These are phyloP conservation scores for Ctenopoma kingsleyae DNA, from an alignment of 2,797 vertebrate species.

Conservation along the genomic window DNA sequence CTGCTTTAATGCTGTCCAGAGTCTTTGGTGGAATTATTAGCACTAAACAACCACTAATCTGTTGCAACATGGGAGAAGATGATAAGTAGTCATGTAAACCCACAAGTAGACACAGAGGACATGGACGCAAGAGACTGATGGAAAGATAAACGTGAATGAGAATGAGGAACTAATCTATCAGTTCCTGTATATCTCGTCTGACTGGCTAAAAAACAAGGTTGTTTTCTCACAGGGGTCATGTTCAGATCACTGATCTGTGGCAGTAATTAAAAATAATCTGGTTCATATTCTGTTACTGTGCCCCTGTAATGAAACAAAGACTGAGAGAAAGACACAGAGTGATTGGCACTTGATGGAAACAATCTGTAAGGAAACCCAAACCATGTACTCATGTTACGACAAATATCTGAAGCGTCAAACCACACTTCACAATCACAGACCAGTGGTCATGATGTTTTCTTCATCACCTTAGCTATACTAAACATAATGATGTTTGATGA, in stretches of 20 bases:
- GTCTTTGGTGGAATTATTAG: slow-evolving; percentile 49
- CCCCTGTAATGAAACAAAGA: slow-evolving; percentile 28
- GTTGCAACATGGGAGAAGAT: slow-evolving; percentile 53
- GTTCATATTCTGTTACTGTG: slow-evolving; percentile 49
- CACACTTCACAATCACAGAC: not conserved
- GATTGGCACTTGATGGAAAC: slow-evolving; percentile 75
- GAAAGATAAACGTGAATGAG: slow-evolving; percentile 41
- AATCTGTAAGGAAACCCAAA: slow-evolving; percentile 73
- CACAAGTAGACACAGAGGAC: slow-evolving; percentile 34
- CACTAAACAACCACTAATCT: slow-evolving; percentile 58
- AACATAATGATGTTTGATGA: slow-evolving; percentile 46
- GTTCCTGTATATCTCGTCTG: slow-evolving; percentile 7
- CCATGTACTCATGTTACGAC: slow-evolving; percentile 17
- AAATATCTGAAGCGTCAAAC: not conserved
- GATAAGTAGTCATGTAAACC: slow-evolving; percentile 62
- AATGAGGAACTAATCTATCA: slow-evolving; percentile 32
- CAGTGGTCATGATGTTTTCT: not conserved
- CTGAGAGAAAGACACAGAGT: slow-evolving; percentile 27
- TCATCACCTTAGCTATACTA: not conserved
- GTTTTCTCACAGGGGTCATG: slow-evolving; percentile 44
- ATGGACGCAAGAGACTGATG: slow-evolving; percentile 26
- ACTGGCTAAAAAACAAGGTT: not conserved
- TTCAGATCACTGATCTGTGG: slow-evolving; percentile 4
- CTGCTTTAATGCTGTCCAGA: slow-evolving; percentile 20
- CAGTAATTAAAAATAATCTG: slow-evolving; percentile 47